Evolutionary conservation across 1,140 invertebrate genomes (phyloP).

Genomic region (Oryctes rhinoceros): DNA sequence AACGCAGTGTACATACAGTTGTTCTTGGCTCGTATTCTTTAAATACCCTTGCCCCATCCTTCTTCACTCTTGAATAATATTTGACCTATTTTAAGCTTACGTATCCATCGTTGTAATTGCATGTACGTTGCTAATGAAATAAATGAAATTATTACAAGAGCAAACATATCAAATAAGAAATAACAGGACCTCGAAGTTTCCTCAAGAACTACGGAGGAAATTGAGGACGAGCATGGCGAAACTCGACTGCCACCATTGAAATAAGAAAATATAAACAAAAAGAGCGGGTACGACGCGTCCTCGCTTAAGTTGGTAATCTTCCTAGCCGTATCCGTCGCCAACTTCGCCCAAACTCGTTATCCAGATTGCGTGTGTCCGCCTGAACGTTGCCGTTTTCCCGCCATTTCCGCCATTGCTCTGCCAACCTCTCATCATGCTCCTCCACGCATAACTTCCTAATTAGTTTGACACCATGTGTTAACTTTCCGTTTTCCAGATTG

Average conservation of each 20-base stretch:
- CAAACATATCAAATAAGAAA: no score
- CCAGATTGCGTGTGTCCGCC: slow-evolving; percentile 11
- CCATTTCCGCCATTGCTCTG: slow-evolving; percentile 8
- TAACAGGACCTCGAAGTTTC: no score
- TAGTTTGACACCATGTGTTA: slow-evolving; percentile 21
- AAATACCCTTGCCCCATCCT: no score
- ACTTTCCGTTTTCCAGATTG: slow-evolving; percentile 21
- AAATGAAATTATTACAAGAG: no score
- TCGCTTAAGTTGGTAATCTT: slow-evolving; percentile 8
- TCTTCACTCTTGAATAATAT: no score
- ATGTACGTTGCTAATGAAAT: no score
- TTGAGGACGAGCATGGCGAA: background rate
- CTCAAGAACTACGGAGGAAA: no score
- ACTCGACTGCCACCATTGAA: background rate
- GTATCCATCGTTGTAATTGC: no score
- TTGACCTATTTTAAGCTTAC: no score
- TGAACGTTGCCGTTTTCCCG: slow-evolving; percentile 13
- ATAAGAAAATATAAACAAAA: slow-evolving; percentile 18
- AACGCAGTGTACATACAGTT: no score
- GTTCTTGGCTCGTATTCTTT: no score
- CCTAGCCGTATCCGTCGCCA: slow-evolving; percentile 7
- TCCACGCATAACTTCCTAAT: slow-evolving; percentile 14
- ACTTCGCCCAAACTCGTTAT: slow-evolving; percentile 13
- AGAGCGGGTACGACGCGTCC: background rate
- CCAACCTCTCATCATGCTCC: slow-evolving; percentile 2